phyloP scores from a whole-genome alignment of 2,797 vertebrate species.

The Neostethus bicornis region DNA sequence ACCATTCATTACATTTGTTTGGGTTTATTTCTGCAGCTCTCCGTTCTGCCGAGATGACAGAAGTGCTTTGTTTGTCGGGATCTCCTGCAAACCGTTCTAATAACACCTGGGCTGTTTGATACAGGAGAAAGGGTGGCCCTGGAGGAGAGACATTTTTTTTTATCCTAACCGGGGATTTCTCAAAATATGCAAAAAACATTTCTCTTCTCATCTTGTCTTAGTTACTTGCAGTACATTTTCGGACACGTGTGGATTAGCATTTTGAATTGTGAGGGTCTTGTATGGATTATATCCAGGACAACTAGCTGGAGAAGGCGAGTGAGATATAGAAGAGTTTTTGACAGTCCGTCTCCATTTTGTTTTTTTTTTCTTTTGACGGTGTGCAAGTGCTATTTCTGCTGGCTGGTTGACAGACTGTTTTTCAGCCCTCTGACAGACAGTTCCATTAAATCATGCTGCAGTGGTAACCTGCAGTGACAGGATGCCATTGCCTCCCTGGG shows the following conservation, averaged over 20 bases:
- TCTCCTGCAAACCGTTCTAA: constrained; percentile 45
- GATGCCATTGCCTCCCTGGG: constrained; percentile 68
- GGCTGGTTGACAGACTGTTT: constrained; percentile 66
- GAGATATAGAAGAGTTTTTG: constrained; percentile 33
- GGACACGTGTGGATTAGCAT: constrained; percentile 51
- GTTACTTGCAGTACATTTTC: constrained; percentile 50
- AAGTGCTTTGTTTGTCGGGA: constrained; percentile 53
- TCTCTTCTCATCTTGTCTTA: constrained; percentile 48
- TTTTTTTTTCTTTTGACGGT: constrained; percentile 8
- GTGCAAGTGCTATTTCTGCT: constrained; percentile 33
- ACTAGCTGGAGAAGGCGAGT: background rate
- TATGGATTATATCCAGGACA: background rate
- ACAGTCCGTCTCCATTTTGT: constrained; percentile 38
- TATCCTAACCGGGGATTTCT: constrained; percentile 54
- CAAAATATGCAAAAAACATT: constrained; percentile 37
- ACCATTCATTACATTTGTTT: constrained; percentile 64
- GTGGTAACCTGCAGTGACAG: constrained; percentile 76
- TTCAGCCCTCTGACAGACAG: constrained; percentile 77
- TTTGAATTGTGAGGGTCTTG: constrained; percentile 9
- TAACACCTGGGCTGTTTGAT: constrained; percentile 71
- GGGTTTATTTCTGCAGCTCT: constrained; percentile 51
- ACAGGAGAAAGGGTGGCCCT: constrained; percentile 39
- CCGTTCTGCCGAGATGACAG: constrained; percentile 51
- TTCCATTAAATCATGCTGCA: constrained; percentile 81
- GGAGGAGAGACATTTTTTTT: constrained; percentile 53